Percentiles rank a stretch among this genome's conserved stretches.
phyloP scores from a whole-genome alignment of 92 coral and sea anemone species.

The Porites evermanni region DNA sequence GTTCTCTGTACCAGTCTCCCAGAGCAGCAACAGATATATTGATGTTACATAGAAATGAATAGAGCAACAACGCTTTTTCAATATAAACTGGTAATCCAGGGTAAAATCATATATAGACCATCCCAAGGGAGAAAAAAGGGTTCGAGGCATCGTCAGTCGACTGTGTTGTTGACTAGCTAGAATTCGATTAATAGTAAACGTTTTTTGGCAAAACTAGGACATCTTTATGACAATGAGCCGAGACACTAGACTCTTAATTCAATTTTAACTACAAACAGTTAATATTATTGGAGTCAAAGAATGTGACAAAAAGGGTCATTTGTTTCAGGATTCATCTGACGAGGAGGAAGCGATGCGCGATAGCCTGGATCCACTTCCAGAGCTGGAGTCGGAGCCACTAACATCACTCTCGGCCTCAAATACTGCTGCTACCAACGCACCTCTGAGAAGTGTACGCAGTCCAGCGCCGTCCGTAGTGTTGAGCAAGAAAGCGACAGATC shows the following conservation, averaged over 20 bases:
- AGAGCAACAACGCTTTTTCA: too few relatives aligned
- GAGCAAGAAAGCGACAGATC: conserved; percentile 15
- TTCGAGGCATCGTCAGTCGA: too few relatives aligned
- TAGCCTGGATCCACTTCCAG: conserved; percentile 3
- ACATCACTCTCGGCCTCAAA: conserved; percentile 1
- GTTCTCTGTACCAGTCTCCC: too few relatives aligned
- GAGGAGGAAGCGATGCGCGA: conserved; percentile 13
- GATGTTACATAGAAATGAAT: too few relatives aligned
- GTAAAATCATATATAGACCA: too few relatives aligned
- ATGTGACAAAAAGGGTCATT: not conserved
- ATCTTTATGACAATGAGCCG: not conserved
- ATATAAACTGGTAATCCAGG: too few relatives aligned
- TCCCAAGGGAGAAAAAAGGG: too few relatives aligned
- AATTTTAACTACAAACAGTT: not conserved
- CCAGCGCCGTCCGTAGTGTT: conserved; percentile 9
- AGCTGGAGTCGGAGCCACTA: not conserved
- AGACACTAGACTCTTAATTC: not conserved
- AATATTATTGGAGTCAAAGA: not conserved
- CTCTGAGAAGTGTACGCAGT: too few relatives aligned
- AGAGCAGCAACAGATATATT: too few relatives aligned
- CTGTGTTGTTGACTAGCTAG: too few relatives aligned
- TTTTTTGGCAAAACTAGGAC: too few relatives aligned
- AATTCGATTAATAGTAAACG: too few relatives aligned
- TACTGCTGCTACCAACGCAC: not conserved
- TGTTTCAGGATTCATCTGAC: conserved; percentile 22